These are phyloP conservation scores for Ricordea florida DNA, from an alignment of 92 coral and sea anemone genomes.

Conservation along the genomic window DNA sequence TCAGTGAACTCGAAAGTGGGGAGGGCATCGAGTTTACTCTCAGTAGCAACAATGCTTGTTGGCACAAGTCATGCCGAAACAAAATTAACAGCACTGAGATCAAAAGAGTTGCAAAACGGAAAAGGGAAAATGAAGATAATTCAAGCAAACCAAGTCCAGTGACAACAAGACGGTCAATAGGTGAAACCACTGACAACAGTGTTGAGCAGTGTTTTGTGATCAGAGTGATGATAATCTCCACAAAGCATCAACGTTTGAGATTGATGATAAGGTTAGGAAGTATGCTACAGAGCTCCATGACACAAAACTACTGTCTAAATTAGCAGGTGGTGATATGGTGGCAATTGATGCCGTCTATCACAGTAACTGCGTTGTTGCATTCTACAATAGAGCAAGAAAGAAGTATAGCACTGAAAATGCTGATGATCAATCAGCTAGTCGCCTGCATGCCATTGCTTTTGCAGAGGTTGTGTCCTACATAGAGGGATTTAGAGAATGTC, in stretches of 20 bases:
- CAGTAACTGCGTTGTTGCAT: constrained; percentile 45
- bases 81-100: constrained; percentile 38
- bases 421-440: background rate
- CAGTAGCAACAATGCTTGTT: constrained; percentile 26
- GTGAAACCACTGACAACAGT: background rate
- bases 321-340: constrained; percentile 60
- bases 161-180: constrained; percentile 38
- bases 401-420: background rate
- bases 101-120: constrained; percentile 26
- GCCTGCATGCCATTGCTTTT: constrained; percentile 56
- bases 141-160: constrained; percentile 18
- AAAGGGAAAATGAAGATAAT: constrained; percentile 16
- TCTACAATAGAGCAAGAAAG: constrained; percentile 54
- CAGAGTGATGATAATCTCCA: constrained; percentile 36
- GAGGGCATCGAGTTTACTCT: constrained; percentile 36
- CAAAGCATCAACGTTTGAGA: constrained; percentile 40
- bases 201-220: constrained; percentile 41
- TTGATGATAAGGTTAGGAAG: constrained; percentile 46
- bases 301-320: constrained; percentile 42
- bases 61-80: constrained; percentile 66
- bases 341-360: constrained; percentile 66
- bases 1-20: constrained; percentile 15
- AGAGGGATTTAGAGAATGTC: constrained; percentile 24
- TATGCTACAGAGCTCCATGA: constrained; percentile 53
- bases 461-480: constrained; percentile 62